Evolutionary conservation across 2,113 vertebrate genomes (phyloP), one percentile per base, ranked within the genome.

Genomic region (Archilochus colubris): DNA sequence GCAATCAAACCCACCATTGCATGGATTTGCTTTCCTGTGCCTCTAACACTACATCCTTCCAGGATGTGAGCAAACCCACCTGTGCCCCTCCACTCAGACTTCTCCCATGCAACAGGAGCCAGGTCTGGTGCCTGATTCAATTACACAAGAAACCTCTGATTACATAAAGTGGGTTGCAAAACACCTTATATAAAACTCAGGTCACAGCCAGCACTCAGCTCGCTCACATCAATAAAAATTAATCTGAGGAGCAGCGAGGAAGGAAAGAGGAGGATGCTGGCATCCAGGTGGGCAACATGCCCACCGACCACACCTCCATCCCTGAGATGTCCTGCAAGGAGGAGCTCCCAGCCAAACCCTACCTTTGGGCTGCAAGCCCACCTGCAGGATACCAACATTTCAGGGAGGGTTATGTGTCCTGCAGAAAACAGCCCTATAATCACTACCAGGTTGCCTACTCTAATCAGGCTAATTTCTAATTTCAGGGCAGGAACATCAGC

Each of bases 101-200:
- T 38, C 48, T 55, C 33, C 25, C 8, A 6, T 17, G 6, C 14
- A 31, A 31, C 14, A 89, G 16, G 22, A 69, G 57, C 16, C 38
- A 19, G 25, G 23, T 43, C 54, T 82, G 48, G 36, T 43, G 50
- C 58, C 89, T 50, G 24, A 66, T 59, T 69, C 13, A 0, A 72
- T 96, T 96, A 89, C 81, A 67, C 81, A 97, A 97, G 50, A 82
- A 89, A 62, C 13, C 16, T 68, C 61, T 30, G n/a, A 82, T 97
- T 96, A 86, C 66, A 43, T 88, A 94, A 96, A 78, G 55, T 6
- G 6, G 43, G 28, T 96, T 97, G 89, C 84, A 81, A 92, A 96
- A 97, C 2, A 1, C 17, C 12, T 96, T 94, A 94, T 54, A 88
- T 93, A 97, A 97, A 87, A 9, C 51, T 21, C 43, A 44, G 83